Evolutionary conservation across 2,797 vertebrate genomes (phyloP).

Genomic region (Oryzias dopingdopingensis): DNA sequence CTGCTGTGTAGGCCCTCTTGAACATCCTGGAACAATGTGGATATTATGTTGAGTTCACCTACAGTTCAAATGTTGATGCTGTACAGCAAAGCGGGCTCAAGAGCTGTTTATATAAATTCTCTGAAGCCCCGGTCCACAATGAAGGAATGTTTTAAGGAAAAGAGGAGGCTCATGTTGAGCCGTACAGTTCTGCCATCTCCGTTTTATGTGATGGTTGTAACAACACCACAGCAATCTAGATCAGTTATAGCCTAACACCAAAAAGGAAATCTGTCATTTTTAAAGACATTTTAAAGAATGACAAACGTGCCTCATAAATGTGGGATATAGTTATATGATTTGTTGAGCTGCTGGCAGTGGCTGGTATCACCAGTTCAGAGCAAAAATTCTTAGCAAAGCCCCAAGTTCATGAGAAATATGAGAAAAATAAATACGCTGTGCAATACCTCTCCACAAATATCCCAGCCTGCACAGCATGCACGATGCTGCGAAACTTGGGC

Average conservation of each 20-base stretch:
- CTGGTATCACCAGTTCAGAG: background rate
- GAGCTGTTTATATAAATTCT: conserved; percentile 69
- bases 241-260: conserved; percentile 13
- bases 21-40: conserved; percentile 85
- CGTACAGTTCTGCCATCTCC: conserved; percentile 18
- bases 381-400: background rate
- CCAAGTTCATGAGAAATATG: background rate
- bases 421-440: background rate
- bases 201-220: conserved; percentile 29
- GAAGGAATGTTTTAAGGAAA: conserved; percentile 63
- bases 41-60: conserved; percentile 69
- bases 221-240: conserved; percentile 15
- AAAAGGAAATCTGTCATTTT: conserved; percentile 31
- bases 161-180: conserved; percentile 50
- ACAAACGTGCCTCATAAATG: conserved; percentile 6
- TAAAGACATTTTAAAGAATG: conserved; percentile 19
- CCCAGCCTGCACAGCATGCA: conserved; percentile 91
- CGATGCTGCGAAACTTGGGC: conserved; percentile 92
- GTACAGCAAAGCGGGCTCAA: conserved; percentile 59
- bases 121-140: conserved; percentile 41
- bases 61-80: conserved; percentile 70
- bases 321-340: background rate
- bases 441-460: conserved; percentile 91
- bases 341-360: background rate
- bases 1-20: conserved; percentile 85